Evolutionary conservation across 2,888 invertebrate species (phyloP).

Genomic region (Saturnia japonica): DNA sequence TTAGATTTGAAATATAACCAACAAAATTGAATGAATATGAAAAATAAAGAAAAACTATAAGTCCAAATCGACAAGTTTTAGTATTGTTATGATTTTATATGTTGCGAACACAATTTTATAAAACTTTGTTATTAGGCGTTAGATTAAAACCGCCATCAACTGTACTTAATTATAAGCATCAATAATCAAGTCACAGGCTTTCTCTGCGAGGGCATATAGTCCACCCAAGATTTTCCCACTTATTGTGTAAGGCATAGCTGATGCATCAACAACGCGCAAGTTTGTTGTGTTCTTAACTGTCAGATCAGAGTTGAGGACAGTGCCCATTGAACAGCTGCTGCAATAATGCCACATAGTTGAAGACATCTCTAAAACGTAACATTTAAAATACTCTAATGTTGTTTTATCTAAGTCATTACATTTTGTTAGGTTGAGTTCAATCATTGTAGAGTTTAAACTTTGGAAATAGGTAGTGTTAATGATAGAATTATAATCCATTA

Average conservation of each 20-base stretch:
- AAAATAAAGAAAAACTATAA: neutral
- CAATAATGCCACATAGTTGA: constrained; percentile 81
- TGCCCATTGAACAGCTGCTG: constrained; percentile 88
- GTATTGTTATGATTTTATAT: neutral
- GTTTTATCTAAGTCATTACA: neutral
- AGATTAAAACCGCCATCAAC: neutral
- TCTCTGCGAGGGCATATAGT: constrained; percentile 45
- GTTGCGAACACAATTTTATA: neutral
- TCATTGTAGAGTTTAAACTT: neutral
- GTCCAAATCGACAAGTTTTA: neutral
- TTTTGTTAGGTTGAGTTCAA: neutral
- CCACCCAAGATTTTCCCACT: constrained; percentile 82
- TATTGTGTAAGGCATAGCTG: constrained; percentile 72
- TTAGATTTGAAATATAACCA: neutral
- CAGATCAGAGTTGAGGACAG: constrained; percentile 84
- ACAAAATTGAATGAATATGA: neutral
- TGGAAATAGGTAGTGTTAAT: constrained; percentile 35
- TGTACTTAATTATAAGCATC: neutral
- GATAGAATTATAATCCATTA: constrained; percentile 33
- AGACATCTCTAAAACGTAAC: constrained; percentile 74
- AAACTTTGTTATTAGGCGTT: neutral
- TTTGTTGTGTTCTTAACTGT: constrained; percentile 32
- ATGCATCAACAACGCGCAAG: constrained; percentile 45
- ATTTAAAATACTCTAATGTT: constrained; percentile 31
- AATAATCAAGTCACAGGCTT: constrained; percentile 39